Conservation (phyloP, 2,113 vertebrate species). For the Climacteris rufus region DNA sequence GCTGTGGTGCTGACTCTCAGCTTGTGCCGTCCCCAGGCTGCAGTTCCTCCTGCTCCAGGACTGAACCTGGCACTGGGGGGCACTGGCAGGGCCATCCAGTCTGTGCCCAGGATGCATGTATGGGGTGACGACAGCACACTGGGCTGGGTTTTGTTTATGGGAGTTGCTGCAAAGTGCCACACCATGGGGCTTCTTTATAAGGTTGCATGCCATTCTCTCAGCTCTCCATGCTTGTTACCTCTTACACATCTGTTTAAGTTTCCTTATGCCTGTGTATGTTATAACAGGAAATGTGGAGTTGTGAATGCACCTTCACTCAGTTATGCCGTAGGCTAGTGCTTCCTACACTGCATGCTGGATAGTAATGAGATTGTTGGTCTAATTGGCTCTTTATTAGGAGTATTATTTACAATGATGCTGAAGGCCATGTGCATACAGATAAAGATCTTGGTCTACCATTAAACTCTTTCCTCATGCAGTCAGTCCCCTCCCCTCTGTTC, state of each 20-base stretch:
- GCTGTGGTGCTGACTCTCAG: not conserved
- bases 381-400: constrained; percentile 50
- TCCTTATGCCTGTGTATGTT: not conserved
- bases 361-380: constrained; percentile 18
- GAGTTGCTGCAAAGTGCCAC: not conserved
- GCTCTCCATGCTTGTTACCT: not conserved
- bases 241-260: not conserved
- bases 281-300: not conserved
- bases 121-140: rapidly evolving
- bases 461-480: not conserved
- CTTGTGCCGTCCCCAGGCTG: not conserved
- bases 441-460: not conserved
- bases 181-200: not conserved
- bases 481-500: rapidly evolving
- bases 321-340: not conserved
- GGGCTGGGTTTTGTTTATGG: not conserved
- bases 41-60: not conserved
- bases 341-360: not conserved
- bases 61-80: not conserved
- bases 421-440: not conserved
- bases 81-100: rapidly evolving
- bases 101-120: rapidly evolving
- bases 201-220: not conserved
- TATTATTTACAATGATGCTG: constrained; percentile 49
- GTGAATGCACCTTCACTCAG: not conserved